Conservation (phyloP, 2,888 invertebrate species). For the Erebia aethiops region DNA sequence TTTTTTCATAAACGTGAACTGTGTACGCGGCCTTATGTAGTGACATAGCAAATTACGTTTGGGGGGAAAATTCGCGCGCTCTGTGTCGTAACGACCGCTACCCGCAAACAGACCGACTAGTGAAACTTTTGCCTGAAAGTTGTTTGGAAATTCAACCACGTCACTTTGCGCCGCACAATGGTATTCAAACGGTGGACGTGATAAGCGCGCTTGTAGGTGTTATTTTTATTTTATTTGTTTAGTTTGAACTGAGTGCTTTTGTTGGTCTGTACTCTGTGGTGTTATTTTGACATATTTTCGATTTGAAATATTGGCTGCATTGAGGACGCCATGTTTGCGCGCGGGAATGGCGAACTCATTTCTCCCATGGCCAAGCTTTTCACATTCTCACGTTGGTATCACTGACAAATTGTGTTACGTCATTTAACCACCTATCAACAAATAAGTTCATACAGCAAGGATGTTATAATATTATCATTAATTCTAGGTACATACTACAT, state of each 20-base stretch:
- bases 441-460: too few relatives aligned
- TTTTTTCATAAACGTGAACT: background rate
- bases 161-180: constrained; percentile 47
- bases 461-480: too few relatives aligned
- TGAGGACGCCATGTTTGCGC: too few relatives aligned
- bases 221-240: constrained; percentile 28
- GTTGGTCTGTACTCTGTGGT: background rate
- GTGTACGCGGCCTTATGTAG: constrained; percentile 43
- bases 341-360: too few relatives aligned
- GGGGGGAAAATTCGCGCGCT: constrained; percentile 37
- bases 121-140: constrained; percentile 65
- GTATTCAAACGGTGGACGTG: constrained; percentile 46
- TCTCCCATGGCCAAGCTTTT: too few relatives aligned
- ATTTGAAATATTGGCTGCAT: background rate
- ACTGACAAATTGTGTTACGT: too few relatives aligned
- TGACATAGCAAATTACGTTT: constrained; percentile 78
- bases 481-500: too few relatives aligned
- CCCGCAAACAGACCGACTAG: constrained; percentile 70
- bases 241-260: constrained; percentile 12
- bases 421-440: too few relatives aligned
- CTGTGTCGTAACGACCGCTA: constrained; percentile 50
- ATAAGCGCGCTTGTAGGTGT: constrained; percentile 29
- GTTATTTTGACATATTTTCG: background rate
- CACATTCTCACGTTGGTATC: too few relatives aligned
- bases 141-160: constrained; percentile 54